phyloP scores from a whole-genome alignment of 2,113 vertebrate species.

The Columba livia region DNA sequence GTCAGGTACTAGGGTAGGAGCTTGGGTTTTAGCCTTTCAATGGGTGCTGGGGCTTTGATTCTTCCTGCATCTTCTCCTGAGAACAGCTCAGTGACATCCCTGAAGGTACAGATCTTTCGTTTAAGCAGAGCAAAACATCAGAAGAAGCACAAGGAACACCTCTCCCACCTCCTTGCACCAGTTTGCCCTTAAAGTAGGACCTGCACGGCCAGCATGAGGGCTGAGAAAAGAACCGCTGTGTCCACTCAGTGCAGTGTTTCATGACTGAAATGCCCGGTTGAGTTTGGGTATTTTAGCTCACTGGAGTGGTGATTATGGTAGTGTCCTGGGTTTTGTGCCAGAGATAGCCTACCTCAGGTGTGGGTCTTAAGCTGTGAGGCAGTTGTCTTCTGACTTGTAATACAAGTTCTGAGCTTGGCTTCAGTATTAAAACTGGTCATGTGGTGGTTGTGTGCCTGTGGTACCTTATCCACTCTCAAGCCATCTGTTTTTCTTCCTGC shows the following conservation, averaged over 20 bases:
- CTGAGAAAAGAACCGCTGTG: too few relatives aligned
- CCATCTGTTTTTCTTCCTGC: background rate
- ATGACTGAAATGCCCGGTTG: background rate
- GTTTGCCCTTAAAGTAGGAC: background rate
- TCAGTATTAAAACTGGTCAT: background rate
- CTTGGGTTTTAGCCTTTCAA: background rate
- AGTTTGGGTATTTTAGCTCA: background rate
- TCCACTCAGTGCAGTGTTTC: rapidly evolving
- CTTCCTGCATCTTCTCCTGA: background rate
- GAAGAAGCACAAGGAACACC: rapidly evolving
- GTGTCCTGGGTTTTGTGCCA: background rate
- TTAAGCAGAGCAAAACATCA: rapidly evolving
- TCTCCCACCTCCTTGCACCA: rapidly evolving
- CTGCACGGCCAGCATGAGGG: background rate
- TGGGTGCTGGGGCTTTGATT: background rate
- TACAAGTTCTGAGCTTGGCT: background rate
- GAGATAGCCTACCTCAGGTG: too few relatives aligned
- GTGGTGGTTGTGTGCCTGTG: background rate
- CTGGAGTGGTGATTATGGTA: rapidly evolving
- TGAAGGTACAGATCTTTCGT: background rate
- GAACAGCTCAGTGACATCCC: background rate
- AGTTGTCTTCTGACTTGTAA: background rate
- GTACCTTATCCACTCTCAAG: background rate
- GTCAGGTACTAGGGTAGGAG: background rate
- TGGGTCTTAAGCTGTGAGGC: too few relatives aligned